These are phyloP conservation scores for Cherax destructor DNA, from an alignment of 1,140 invertebrate genomes.

Conservation along the genomic window DNA sequence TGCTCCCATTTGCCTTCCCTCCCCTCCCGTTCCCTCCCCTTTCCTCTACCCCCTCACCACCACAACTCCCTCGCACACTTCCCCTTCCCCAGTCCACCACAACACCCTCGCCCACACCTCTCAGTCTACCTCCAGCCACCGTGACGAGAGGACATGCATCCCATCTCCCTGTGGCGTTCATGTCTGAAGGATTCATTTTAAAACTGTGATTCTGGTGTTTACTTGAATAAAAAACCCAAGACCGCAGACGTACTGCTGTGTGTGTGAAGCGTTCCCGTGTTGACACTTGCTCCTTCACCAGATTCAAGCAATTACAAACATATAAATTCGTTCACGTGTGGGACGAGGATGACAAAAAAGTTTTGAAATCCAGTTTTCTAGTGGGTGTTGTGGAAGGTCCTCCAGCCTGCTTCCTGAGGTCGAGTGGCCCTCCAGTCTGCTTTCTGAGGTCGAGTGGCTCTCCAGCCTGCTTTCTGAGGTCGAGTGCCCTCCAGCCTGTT, in stretches of 20 bases:
- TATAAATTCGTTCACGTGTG: neutral
- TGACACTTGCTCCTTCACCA: neutral
- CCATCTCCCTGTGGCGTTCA: neutral
- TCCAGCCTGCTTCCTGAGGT: too few species aligned
- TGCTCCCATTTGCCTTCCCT: too few species aligned
- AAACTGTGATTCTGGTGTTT: neutral
- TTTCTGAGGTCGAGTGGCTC: too few species aligned
- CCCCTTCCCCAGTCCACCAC: neutral
- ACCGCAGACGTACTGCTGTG: neutral
- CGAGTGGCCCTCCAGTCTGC: too few species aligned
- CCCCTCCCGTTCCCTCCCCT: too few species aligned
- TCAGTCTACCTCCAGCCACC: conserved; percentile 25
- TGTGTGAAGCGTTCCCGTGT: neutral
- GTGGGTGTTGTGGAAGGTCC: neutral
- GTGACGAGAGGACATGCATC: neutral
- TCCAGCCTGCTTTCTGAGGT: too few species aligned
- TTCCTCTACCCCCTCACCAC: too few species aligned
- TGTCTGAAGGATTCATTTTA: neutral
- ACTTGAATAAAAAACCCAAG: neutral
- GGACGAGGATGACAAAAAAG: neutral
- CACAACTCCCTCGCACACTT: neutral
- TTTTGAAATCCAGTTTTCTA: neutral
- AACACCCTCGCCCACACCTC: neutral
- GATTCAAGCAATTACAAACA: neutral
- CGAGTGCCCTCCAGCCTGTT: too few species aligned